Evolutionary conservation across 2,797 vertebrate genomes (phyloP).

Genomic region (Trachurus trachurus): DNA sequence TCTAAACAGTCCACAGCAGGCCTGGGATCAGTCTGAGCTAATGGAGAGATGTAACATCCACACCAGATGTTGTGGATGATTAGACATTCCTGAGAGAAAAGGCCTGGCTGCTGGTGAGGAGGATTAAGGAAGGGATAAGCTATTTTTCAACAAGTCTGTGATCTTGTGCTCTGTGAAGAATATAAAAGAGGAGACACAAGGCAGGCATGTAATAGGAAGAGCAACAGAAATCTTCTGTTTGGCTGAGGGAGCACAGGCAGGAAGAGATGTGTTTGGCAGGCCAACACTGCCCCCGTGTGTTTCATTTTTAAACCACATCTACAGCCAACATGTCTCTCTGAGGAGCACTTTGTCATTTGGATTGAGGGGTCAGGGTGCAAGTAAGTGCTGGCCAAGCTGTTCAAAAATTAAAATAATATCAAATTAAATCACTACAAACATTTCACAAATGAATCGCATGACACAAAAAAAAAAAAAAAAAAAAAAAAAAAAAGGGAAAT

Average conservation of each 20-base stretch:
- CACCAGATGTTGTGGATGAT: conserved; percentile 49
- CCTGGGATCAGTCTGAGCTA: conserved; percentile 39
- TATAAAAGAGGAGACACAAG: conserved; percentile 36
- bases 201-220: conserved; percentile 27
- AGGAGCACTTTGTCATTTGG: not conserved
- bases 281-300: conserved; percentile 82
- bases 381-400: not conserved
- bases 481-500: too few relatives aligned
- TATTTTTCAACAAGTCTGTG: conserved; percentile 51
- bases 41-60: conserved; percentile 33
- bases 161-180: conserved; percentile 37
- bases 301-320: conserved; percentile 24
- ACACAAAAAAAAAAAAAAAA: not conserved
- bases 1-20: conserved; percentile 40
- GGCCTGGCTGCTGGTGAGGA: conserved; percentile 5
- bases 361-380: not conserved
- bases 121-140: conserved; percentile 24
- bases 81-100: conserved; percentile 34
- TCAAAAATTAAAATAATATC: not conserved
- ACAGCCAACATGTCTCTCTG: not conserved
- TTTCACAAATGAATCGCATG: not conserved
- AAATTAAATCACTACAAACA: not conserved
- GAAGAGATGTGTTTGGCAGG: conserved; percentile 30
- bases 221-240: conserved; percentile 47
- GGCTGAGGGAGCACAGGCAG: conserved; percentile 22